Conservation (phyloP, 2,113 vertebrate species). For the Pterocles gutturalis region DNA sequence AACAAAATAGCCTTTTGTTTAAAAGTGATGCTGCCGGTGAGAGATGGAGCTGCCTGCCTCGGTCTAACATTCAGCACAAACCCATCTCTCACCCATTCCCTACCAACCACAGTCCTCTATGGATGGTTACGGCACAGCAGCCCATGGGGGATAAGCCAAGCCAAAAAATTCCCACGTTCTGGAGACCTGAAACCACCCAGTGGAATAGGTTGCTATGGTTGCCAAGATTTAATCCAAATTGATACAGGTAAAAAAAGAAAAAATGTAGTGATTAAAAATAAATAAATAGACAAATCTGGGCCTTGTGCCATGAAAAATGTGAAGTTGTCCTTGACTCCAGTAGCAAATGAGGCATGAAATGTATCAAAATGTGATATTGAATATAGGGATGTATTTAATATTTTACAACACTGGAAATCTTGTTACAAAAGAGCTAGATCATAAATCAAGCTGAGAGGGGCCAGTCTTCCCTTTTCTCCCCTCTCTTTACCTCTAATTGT, state of each 20-base stretch:
- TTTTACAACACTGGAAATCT: conserved; percentile 74
- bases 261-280: conserved; percentile 54
- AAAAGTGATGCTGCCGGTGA: neutral
- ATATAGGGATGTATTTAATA: conserved; percentile 80
- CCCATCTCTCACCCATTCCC: neutral
- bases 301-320: conserved; percentile 75
- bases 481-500: neutral
- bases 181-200: neutral
- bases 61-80: neutral
- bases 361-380: conserved; percentile 80
- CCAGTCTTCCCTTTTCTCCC: neutral
- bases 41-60: neutral
- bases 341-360: conserved; percentile 80
- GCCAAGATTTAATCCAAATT: conserved; percentile 34
- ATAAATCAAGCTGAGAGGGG: conserved; percentile 69
- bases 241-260: conserved; percentile 21
- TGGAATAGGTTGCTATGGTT: conserved; percentile 57
- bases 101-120: rapidly evolving
- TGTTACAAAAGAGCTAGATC: conserved; percentile 61
- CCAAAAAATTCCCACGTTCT: neutral
- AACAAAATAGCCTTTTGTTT: conserved; percentile 4
- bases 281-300: conserved; percentile 73
- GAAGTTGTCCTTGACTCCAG: conserved; percentile 77
- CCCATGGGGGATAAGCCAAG: neutral
- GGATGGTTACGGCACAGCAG: neutral